phyloP scores from a whole-genome alignment of 2,888 invertebrate species.

The Sericinus montela region DNA sequence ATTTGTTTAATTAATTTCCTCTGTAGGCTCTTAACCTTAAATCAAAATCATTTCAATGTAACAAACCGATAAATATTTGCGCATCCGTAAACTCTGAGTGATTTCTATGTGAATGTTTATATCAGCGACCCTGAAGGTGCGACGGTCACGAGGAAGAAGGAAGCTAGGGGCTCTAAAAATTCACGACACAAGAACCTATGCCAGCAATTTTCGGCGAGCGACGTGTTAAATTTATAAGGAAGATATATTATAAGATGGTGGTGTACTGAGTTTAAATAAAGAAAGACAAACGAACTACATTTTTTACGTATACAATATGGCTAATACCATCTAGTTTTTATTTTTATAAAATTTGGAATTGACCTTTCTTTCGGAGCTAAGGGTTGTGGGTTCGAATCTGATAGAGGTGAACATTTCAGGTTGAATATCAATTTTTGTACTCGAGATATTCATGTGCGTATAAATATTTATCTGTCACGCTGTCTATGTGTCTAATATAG shows the following conservation, averaged over 20 bases:
- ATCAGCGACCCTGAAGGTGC: slow-evolving; percentile 41
- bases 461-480: too few relatives aligned
- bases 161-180: slow-evolving; percentile 62
- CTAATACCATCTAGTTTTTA: too few relatives aligned
- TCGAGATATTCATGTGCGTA: too few relatives aligned
- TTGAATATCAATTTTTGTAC: too few relatives aligned
- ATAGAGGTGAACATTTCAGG: too few relatives aligned
- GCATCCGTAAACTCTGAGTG: slow-evolving; percentile 3
- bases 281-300: too few relatives aligned
- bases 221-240: slow-evolving; percentile 50
- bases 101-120: slow-evolving; percentile 21
- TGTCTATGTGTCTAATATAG: too few relatives aligned
- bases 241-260: slow-evolving; percentile 51
- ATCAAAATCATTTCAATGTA: background rate
- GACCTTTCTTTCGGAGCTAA: too few relatives aligned
- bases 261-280: slow-evolving; percentile 30
- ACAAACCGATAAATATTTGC: slow-evolving; percentile 5
- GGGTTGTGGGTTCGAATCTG: too few relatives aligned
- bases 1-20: too few relatives aligned
- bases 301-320: too few relatives aligned
- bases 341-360: too few relatives aligned
- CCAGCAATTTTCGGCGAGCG: slow-evolving; percentile 62
- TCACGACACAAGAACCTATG: slow-evolving; percentile 56
- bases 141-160: slow-evolving; percentile 57
- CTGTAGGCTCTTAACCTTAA: background rate